Evolutionary conservation across 2,113 vertebrate species (phyloP), one percentile per base, ranked within the genome.

Genomic region (Pungitius pungitius): DNA sequence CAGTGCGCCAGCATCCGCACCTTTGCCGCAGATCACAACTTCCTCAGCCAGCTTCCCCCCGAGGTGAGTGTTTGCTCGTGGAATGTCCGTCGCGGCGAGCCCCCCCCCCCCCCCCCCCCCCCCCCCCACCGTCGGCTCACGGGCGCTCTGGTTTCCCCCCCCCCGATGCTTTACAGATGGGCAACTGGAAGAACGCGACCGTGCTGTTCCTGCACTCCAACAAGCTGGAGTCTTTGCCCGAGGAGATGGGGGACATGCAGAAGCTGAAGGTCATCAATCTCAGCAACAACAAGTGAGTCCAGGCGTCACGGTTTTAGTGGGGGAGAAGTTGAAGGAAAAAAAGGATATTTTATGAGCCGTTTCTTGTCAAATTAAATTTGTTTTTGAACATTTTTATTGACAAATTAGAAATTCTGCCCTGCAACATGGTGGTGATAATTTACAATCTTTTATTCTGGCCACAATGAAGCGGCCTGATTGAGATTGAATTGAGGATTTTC

Each of bases 211-310:
- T 99, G 49, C 98, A 98, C 94, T 99, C 96, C 86, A 99, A 99
- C 94, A 99, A 99, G 89, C 91, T 99, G 89, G 98, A 99, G 92
- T 92, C 88, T 86, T 93, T 99, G 84, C 98, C 98, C 14, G 97
- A 98, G 84, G 97, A 99, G 90, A 98, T 99, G 98, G 97, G 97
- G 8, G 96, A 99, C 90, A 98, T 99, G 97, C 95, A 96, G 75
- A 96, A 94, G 90, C 94, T 99, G 73, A 97, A 96, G 93, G 97
- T 99, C 84, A 94, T 98, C 88, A 99, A 99, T 87, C 94, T 99
- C 77, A 98, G 96, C 87, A 97, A 98, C 87, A 99, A 99, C 91
- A 98, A 96, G 97, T 99, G 93, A 94, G 97, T 94, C 75, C 18
- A 15, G 12, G 55, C 61, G 0, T 37, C n/a, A 43, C 17, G 3